Percentiles rank a stretch among this genome's conserved stretches.
phyloP scores from a whole-genome alignment of 2,113 vertebrate genomes.

The Dasyprocta punctata region DNA sequence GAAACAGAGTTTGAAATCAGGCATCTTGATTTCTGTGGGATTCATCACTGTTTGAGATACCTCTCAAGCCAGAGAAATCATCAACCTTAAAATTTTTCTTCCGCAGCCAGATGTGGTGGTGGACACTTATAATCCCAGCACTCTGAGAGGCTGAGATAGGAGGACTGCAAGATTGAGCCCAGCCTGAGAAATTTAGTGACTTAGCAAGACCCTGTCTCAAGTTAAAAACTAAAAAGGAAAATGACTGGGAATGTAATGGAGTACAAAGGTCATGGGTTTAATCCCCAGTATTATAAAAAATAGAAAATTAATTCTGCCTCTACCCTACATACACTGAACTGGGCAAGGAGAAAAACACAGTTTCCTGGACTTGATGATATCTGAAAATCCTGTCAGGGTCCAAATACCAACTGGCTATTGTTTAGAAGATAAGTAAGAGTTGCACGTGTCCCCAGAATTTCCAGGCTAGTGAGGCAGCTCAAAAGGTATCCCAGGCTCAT shows the following conservation, averaged over 20 bases:
- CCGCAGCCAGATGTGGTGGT: neutral
- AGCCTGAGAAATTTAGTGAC: neutral
- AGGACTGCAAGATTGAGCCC: neutral
- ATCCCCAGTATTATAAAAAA: neutral
- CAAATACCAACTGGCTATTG: neutral
- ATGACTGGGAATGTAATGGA: neutral
- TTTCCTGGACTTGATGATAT: neutral
- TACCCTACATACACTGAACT: neutral
- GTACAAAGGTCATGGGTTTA: neutral
- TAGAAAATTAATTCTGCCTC: neutral
- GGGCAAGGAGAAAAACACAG: neutral
- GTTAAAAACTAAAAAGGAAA: neutral
- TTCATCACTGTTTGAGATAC: neutral
- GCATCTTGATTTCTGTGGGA: neutral
- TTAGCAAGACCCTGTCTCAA: neutral
- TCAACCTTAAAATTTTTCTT: neutral
- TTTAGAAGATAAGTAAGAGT: neutral
- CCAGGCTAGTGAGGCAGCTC: neutral
- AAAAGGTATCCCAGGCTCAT: neutral
- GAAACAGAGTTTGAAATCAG: neutral
- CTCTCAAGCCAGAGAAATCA: neutral
- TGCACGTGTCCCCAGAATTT: neutral
- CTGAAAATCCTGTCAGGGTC: neutral
- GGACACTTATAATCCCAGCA: neutral
- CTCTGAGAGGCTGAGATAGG: neutral